These are phyloP conservation scores for Saccopteryx leptura DNA, from an alignment of 2,113 vertebrate species.

Conservation along the genomic window DNA sequence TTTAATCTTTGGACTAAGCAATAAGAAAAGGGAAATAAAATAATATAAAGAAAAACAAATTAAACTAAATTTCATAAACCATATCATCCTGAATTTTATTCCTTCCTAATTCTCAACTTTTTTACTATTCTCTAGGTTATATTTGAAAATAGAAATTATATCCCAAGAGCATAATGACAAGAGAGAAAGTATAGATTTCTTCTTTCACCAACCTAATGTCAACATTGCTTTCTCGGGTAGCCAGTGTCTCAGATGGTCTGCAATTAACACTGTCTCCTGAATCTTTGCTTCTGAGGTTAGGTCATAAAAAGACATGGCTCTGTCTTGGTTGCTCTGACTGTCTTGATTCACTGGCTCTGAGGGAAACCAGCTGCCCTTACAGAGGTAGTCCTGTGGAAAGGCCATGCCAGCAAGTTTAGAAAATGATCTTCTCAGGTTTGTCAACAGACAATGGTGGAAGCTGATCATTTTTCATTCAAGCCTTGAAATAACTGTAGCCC, in stretches of 20 bases:
- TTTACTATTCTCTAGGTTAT: neutral
- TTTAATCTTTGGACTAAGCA: neutral
- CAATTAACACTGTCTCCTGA: neutral
- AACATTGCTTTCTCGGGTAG: neutral
- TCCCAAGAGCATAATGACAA: neutral
- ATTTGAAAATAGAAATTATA: neutral
- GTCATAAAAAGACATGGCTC: neutral
- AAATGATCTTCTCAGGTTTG: neutral
- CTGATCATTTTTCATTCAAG: neutral
- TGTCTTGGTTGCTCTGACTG: neutral
- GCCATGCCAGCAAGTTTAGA: neutral
- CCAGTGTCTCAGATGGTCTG: neutral
- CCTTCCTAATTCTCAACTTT: neutral
- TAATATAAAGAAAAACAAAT: neutral
- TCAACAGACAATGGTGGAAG: neutral
- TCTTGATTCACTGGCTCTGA: neutral
- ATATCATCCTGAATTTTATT: neutral
- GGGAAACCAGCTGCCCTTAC: neutral
- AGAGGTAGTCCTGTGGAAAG: neutral
- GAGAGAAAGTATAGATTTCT: neutral
- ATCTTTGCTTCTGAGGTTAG: neutral
- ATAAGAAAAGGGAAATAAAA: constrained; percentile 17
- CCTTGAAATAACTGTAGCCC: neutral
- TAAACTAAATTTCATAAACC: neutral
- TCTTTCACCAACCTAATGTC: neutral